Conservation (phyloP, 2,888 invertebrate species). For the Andrena dorsata region DNA sequence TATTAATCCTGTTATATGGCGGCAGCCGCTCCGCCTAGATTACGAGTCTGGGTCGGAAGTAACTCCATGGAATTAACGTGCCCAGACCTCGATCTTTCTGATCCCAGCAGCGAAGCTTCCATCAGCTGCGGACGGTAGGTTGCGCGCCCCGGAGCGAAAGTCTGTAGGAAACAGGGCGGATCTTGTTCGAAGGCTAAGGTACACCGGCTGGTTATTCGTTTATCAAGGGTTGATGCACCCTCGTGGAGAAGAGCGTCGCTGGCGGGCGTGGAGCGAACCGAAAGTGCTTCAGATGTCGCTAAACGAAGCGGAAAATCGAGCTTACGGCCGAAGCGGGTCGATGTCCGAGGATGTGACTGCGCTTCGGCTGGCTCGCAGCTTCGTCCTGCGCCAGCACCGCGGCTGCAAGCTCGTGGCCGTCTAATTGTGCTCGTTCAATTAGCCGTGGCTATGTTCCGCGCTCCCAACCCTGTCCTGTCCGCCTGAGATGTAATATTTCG, state of each 20-base stretch:
- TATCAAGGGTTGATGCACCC: conserved; percentile 59
- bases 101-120: neutral
- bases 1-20: conserved; percentile 61
- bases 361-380: conserved; percentile 15
- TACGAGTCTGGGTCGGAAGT: conserved; percentile 38
- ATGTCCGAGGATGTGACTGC: conserved; percentile 33
- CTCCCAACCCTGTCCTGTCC: neutral
- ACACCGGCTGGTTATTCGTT: conserved; percentile 31
- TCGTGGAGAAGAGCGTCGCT: conserved; percentile 8
- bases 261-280: conserved; percentile 45
- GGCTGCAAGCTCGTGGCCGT: neutral
- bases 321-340: conserved; percentile 55
- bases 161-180: neutral
- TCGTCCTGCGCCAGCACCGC: conserved; percentile 21
- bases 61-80: conserved; percentile 43
- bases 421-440: conserved; percentile 45
- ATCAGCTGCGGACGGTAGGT: neutral
- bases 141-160: neutral
- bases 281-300: conserved; percentile 64
- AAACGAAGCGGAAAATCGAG: conserved; percentile 73
- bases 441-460: conserved; percentile 30
- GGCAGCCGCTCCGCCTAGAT: conserved; percentile 38
- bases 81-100: neutral
- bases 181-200: conserved; percentile 1
- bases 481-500: too few relatives aligned